Conservation (phyloP, 2,888 invertebrate genomes). For the Lymantria monacha region DNA sequence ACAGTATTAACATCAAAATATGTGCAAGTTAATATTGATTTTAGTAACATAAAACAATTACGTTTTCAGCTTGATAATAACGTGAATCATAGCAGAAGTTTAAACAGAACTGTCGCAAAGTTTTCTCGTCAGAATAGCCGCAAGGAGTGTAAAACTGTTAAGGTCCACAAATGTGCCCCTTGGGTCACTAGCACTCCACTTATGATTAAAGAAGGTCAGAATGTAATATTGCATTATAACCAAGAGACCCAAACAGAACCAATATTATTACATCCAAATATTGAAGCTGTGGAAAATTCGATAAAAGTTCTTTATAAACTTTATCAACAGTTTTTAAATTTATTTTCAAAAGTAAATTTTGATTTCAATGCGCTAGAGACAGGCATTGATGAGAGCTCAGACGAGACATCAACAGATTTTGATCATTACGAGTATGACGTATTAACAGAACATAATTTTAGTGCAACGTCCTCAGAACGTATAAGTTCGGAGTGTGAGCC, state of each 20-base stretch:
- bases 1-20: too few relatives aligned
- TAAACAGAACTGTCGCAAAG: slow-evolving; percentile 1
- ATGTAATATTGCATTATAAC: slow-evolving; percentile 37
- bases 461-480: not conserved
- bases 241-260: slow-evolving; percentile 54
- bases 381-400: not conserved
- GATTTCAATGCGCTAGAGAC: slow-evolving; percentile 12
- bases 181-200: slow-evolving; percentile 44
- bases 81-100: slow-evolving; percentile 1
- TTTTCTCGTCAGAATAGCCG: slow-evolving; percentile 1
- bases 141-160: slow-evolving; percentile 24
- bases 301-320: slow-evolving; percentile 40
- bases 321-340: slow-evolving; percentile 39
- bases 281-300: slow-evolving; percentile 42
- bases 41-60: not conserved
- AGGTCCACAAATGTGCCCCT: not conserved
- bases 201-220: slow-evolving; percentile 4
- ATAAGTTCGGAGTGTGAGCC: too few relatives aligned
- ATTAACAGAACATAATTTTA: not conserved
- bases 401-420: slow-evolving; percentile 21
- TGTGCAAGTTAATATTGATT: too few relatives aligned
- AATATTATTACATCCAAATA: slow-evolving; percentile 16
- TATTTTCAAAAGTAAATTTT: slow-evolving; percentile 31
- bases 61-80: not conserved
- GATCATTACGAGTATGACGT: slow-evolving; percentile 10